A percentile compares a stretch with the other conserved stretches of the same genome.
Evolutionary conservation across 35 echinoderm and acorn worm genomes (phyloP).

Genomic region (Ophioderma brevispina): DNA sequence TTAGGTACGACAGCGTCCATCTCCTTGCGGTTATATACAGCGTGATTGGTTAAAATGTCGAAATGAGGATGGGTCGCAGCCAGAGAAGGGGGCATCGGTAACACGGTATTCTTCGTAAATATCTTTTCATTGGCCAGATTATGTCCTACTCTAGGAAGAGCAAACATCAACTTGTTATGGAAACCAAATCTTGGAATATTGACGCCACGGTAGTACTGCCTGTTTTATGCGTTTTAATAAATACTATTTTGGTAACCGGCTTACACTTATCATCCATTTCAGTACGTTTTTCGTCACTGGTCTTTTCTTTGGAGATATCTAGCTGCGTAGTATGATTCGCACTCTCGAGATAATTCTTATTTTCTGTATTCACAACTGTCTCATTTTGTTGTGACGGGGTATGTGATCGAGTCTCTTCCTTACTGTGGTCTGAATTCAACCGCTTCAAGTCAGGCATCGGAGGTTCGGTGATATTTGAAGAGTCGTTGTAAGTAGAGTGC

Average conservation of each 20-base stretch:
- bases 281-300: too few species aligned
- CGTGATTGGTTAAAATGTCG: conserved; percentile 76
- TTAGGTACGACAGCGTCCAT: conserved; percentile 70
- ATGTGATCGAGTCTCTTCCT: too few species aligned
- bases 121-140: conserved; percentile 3
- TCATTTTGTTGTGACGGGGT: too few species aligned
- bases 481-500: too few species aligned
- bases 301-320: too few species aligned
- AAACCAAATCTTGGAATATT: conserved; percentile 73
- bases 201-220: conserved; percentile 73
- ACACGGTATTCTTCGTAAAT: neutral
- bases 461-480: too few species aligned
- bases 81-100: neutral
- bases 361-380: too few species aligned
- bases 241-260: conserved; percentile 38
- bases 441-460: too few species aligned
- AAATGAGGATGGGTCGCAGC: conserved; percentile 8
- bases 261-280: neutral
- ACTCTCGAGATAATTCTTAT: too few species aligned
- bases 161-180: conserved; percentile 61
- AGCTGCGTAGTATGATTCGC: too few species aligned
- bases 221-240: conserved; percentile 83
- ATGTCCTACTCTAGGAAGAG: conserved; percentile 40
- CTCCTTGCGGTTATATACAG: conserved; percentile 59
- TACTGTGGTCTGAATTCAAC: too few species aligned